Conservation (phyloP, 2,888 invertebrate genomes). For the Stenodera caucasica region DNA sequence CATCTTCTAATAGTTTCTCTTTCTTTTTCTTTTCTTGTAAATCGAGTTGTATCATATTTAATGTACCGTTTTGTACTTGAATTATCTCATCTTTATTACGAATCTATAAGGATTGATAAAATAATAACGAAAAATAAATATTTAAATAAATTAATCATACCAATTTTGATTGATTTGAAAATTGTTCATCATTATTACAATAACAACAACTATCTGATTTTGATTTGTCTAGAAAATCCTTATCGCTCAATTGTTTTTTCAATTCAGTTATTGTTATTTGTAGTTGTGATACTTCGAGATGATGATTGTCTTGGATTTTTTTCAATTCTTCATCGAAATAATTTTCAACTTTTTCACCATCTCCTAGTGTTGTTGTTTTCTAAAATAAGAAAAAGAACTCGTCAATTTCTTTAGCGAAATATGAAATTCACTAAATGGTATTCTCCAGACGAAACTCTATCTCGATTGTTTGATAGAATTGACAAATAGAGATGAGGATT, state of each 20-base stretch:
- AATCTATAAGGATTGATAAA: slow-evolving; percentile 23
- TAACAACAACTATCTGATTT: too few relatives aligned
- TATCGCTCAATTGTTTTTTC: not conserved
- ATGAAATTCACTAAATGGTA: too few relatives aligned
- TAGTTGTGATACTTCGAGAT: not conserved
- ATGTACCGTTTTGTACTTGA: slow-evolving; percentile 36
- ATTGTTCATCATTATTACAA: not conserved
- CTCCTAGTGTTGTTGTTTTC: not conserved
- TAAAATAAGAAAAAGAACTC: not conserved
- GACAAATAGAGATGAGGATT: too few relatives aligned
- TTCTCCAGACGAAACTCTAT: too few relatives aligned
- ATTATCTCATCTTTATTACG: slow-evolving; percentile 41
- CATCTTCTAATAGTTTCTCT: slow-evolving; percentile 36
- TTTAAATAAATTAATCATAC: slow-evolving; percentile 4
- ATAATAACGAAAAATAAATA: slow-evolving; percentile 8
- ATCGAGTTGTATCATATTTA: slow-evolving; percentile 39
- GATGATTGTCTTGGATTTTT: slow-evolving; percentile 31
- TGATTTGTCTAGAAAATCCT: not conserved
- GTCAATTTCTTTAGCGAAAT: too few relatives aligned
- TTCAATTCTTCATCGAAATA: slow-evolving; percentile 30
- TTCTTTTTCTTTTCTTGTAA: slow-evolving; percentile 33
- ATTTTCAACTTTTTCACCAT: slow-evolving; percentile 21
- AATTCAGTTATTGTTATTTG: not conserved
- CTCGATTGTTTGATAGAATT: too few relatives aligned
- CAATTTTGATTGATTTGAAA: slow-evolving; percentile 15